Percentiles rank a stretch among this genome's conserved stretches.
Evolutionary conservation across 2,797 vertebrate genomes (phyloP).

Genomic region (Rallus crepitans): DNA sequence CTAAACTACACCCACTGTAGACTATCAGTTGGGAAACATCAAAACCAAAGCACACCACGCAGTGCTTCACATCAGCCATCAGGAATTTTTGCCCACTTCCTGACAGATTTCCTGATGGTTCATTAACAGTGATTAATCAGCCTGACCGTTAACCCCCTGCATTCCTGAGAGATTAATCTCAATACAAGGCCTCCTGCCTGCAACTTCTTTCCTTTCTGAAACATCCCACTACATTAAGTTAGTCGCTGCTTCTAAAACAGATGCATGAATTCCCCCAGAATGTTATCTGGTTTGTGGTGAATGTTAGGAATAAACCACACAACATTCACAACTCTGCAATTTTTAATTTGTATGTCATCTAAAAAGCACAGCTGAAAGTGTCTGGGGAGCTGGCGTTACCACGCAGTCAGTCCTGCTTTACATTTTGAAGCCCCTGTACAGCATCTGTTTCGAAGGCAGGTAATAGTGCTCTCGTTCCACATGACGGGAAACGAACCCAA

Average conservation of each 20-base stretch:
- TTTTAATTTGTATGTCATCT: constrained; percentile 33
- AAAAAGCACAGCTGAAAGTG: constrained; percentile 43
- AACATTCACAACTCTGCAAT: not conserved
- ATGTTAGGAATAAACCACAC: constrained; percentile 45
- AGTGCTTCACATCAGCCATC: constrained; percentile 65
- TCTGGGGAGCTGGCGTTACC: not conserved
- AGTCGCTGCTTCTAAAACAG: constrained; percentile 49
- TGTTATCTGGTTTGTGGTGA: constrained; percentile 51
- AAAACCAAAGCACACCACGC: constrained; percentile 53
- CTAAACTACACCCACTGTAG: not conserved
- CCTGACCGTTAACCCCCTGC: constrained; percentile 75
- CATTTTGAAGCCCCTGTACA: constrained; percentile 24
- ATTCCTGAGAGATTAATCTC: constrained; percentile 80
- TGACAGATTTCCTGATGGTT: constrained; percentile 76
- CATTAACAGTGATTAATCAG: constrained; percentile 73
- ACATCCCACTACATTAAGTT: constrained; percentile 63
- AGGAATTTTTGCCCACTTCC: constrained; percentile 79
- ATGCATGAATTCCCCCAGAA: constrained; percentile 62
- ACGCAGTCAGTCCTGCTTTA: not conserved
- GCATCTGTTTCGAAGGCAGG: constrained; percentile 40
- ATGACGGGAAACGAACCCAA: constrained; percentile 13
- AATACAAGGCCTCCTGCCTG: constrained; percentile 62
- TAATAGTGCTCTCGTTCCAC: not conserved
- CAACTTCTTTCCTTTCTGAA: constrained; percentile 72
- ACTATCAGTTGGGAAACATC: constrained; percentile 57